These are phyloP conservation scores for Hyppa rectilinea DNA, from an alignment of 2,888 invertebrate species.

Conservation along the genomic window DNA sequence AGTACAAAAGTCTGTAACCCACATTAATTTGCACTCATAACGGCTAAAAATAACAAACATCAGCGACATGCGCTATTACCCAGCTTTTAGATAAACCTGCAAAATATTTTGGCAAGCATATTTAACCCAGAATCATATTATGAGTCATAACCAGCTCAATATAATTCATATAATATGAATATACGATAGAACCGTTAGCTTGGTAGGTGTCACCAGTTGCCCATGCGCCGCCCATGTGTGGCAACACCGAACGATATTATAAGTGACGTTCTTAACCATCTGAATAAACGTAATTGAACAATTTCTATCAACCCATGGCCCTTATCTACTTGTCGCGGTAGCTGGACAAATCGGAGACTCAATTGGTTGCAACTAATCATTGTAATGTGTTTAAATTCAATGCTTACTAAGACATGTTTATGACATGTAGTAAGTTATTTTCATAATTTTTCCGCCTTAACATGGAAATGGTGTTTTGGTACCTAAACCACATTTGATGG, in stretches of 20 bases:
- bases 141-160: conserved; percentile 62
- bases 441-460: conserved; percentile 1
- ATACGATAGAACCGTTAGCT: conserved; percentile 51
- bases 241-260: conserved; percentile 84
- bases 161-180: conserved; percentile 45
- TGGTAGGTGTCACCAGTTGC: conserved; percentile 59
- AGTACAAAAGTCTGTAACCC: conserved; percentile 3
- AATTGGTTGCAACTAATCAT: conserved; percentile 83
- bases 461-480: conserved; percentile 4
- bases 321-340: conserved; percentile 79
- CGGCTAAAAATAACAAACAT: conserved; percentile 46
- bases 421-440: conserved; percentile 21
- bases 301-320: conserved; percentile 88
- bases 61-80: conserved; percentile 47
- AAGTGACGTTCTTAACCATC: conserved; percentile 88
- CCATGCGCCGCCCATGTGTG: conserved; percentile 73
- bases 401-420: conserved; percentile 69
- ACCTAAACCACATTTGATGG: conserved; percentile 34
- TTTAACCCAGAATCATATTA: conserved; percentile 62
- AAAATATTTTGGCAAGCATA: conserved; percentile 55
- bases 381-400: conserved; percentile 77
- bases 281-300: conserved; percentile 89
- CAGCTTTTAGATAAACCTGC: conserved; percentile 53
- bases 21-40: conserved; percentile 47
- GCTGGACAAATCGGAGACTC: conserved; percentile 73